Percentiles rank a stretch among this genome's conserved stretches.
These are phyloP conservation scores for Chloroceryle inda DNA, from an alignment of 2,797 vertebrate genomes.

Conservation along the genomic window DNA sequence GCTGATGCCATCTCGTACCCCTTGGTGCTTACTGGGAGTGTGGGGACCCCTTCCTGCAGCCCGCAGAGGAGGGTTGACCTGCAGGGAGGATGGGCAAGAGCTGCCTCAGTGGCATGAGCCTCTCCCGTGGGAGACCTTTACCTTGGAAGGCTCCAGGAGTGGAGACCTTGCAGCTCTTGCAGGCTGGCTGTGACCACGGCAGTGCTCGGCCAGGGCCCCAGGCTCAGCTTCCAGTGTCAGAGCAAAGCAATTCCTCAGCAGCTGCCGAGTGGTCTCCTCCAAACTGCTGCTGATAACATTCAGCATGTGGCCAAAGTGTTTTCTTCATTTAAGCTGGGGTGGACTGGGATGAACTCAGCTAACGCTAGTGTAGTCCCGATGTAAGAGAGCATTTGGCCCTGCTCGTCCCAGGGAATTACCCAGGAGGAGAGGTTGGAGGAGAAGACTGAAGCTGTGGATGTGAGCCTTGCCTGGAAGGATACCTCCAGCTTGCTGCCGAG, in stretches of 20 bases:
- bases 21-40: neutral
- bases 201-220: neutral
- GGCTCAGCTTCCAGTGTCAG: neutral
- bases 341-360: neutral
- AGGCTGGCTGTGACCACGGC: accelerated
- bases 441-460: neutral
- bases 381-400: neutral
- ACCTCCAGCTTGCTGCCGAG: neutral
- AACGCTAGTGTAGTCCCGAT: neutral
- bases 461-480: neutral
- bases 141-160: neutral
- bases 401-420: neutral
- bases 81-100: neutral
- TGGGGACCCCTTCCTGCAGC: neutral
- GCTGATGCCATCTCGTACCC: neutral
- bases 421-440: neutral
- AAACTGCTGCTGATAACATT: neutral
- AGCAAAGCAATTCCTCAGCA: neutral
- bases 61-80: accelerated
- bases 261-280: neutral
- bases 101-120: neutral
- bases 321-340: neutral
- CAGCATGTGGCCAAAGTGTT: too few relatives aligned
- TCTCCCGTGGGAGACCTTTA: neutral
- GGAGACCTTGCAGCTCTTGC: neutral